These are phyloP conservation scores for Glossosoma conforme DNA, from an alignment of 1,140 invertebrate genomes.

Conservation along the genomic window DNA sequence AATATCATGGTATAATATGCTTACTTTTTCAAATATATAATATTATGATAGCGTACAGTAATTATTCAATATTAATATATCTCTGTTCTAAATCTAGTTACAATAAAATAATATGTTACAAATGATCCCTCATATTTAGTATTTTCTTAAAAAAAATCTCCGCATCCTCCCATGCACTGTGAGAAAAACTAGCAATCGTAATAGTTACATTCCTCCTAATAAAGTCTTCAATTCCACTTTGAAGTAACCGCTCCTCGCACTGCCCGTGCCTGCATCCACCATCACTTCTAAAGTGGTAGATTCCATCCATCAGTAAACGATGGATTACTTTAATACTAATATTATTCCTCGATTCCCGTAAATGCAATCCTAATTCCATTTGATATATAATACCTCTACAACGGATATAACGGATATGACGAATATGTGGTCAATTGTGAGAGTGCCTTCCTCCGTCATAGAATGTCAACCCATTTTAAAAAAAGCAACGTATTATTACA, in stretches of 20 bases:
- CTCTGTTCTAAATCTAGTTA: conserved; percentile 29
- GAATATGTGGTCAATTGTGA: too few species aligned
- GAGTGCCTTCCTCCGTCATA: too few species aligned
- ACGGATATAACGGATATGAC: too few species aligned
- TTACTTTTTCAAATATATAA: conserved; percentile 30
- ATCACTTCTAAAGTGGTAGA: too few species aligned
- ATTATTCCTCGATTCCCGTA: too few species aligned
- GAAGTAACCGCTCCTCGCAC: too few species aligned
- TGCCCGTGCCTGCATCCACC: too few species aligned
- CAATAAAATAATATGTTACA: conserved; percentile 32
- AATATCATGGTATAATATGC: conserved; percentile 29
- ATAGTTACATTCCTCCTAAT: neutral
- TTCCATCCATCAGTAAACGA: too few species aligned
- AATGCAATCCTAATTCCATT: neutral
- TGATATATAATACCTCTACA: neutral
- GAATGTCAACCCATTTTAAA: too few species aligned
- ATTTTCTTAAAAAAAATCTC: conserved; percentile 17
- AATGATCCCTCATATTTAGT: conserved; percentile 32
- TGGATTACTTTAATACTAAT: too few species aligned
- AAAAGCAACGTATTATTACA: too few species aligned
- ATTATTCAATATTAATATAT: conserved; percentile 25
- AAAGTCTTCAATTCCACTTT: neutral
- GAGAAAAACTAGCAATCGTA: neutral
- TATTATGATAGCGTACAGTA: conserved; percentile 22
- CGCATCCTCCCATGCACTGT: neutral